Evolutionary conservation across 2,888 invertebrate genomes (phyloP).

Genomic region (Drosophila buzzatii): DNA sequence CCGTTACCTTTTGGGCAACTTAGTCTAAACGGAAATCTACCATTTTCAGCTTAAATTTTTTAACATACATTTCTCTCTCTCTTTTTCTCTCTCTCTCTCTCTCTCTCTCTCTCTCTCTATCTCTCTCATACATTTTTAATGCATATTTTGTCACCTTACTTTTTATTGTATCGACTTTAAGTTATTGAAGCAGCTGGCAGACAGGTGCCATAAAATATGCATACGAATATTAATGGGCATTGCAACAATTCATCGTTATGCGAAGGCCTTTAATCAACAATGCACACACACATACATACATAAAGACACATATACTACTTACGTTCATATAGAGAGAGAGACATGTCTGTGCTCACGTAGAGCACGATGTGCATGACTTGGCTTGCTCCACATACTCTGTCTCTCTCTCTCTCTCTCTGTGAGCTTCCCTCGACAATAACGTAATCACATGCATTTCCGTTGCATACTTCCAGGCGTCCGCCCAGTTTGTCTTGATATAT

Average conservation of each 20-base stretch:
- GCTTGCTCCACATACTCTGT: neutral
- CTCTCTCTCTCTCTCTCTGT: neutral
- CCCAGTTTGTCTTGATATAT: conserved; percentile 58
- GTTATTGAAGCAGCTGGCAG: conserved; percentile 31
- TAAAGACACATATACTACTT: neutral
- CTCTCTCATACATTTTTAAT: neutral
- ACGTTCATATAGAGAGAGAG: neutral
- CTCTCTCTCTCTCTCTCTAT: neutral
- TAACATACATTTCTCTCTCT: neutral
- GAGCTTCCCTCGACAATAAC: conserved; percentile 28
- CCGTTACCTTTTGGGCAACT: no score
- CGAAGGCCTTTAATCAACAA: conserved; percentile 56
- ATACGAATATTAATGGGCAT: conserved; percentile 56
- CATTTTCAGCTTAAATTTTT: neutral
- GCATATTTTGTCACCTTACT: neutral
- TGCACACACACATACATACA: conserved; percentile 8
- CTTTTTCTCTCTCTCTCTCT: no score
- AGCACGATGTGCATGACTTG: conserved; percentile 5
- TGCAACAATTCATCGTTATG: conserved; percentile 66
- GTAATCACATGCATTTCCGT: conserved; percentile 75
- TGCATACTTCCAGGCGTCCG: conserved; percentile 65
- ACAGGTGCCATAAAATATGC: conserved; percentile 59
- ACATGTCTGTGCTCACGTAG: conserved; percentile 13
- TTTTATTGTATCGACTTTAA: conserved; percentile 12
- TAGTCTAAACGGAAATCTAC: no score